Percentiles rank a stretch among this genome's conserved stretches.
Evolutionary conservation across 2,113 vertebrate species (phyloP).

Genomic region (Leucopsar rothschildi): DNA sequence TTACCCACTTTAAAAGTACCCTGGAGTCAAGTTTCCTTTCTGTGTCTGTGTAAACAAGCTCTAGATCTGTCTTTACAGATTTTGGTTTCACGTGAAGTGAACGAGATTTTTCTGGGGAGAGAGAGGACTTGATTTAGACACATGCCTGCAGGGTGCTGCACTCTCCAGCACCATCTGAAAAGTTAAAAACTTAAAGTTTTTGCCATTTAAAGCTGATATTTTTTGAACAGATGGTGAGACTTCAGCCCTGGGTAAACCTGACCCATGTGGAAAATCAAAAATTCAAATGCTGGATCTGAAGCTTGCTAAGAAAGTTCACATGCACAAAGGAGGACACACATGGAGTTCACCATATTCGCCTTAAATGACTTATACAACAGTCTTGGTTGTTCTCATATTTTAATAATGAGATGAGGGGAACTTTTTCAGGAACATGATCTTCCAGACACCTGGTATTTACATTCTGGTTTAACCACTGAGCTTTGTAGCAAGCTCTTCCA

Average conservation of each 20-base stretch:
- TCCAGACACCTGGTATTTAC: not conserved
- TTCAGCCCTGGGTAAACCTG: not conserved
- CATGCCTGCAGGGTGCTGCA: not conserved
- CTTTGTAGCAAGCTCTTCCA: not conserved
- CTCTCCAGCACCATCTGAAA: not conserved
- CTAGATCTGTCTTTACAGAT: not conserved
- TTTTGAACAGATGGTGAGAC: conserved; percentile 24
- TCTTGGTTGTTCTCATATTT: not conserved
- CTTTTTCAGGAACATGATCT: not conserved
- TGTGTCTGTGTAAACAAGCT: not conserved
- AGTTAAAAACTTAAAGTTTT: not conserved
- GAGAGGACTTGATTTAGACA: not conserved
- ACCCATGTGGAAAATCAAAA: conserved; percentile 10
- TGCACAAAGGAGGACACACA: not conserved
- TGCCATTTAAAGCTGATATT: not conserved
- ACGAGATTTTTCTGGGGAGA: accelerated
- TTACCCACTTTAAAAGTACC: not conserved
- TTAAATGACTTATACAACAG: not conserved
- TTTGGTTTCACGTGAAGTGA: not conserved
- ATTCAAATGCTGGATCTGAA: not conserved
- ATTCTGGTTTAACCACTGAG: not conserved
- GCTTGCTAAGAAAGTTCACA: not conserved
- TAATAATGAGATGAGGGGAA: not conserved
- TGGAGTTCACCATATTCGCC: not conserved
- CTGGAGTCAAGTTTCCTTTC: not conserved